Evolutionary conservation across 2,888 invertebrate genomes (phyloP), one percentile per base, ranked within the genome.

Genomic region (Drosophila multiciliata): DNA sequence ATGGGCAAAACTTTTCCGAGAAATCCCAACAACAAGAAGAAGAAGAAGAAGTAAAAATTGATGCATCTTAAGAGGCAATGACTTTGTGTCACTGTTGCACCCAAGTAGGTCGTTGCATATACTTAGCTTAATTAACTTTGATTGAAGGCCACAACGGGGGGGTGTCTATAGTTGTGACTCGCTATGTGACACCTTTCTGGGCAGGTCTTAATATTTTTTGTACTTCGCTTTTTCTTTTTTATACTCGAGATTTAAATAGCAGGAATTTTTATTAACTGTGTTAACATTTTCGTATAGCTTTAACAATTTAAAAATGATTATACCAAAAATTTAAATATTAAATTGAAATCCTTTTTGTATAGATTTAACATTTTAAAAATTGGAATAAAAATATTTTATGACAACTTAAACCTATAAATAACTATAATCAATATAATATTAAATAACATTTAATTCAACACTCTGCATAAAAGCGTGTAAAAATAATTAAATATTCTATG

Each of bases 101-200:
- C 40, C 49, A 66, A 77, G 29, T 75, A 58, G 73, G 73, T 78
- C 68, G 58, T 50, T 50, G 61, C 64, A 60, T 68, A 65, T 57
- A 67, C 67, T 80, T 80, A 71, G 77, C 77, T 79, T 76, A 79
- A 79, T 79, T 75, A 79, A 70, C 12, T 62, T 40, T 64, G 69
- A 73, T 73, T 66, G 59, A 78, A 72, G 36, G 58, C 61, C 40
- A 32, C n/a, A 45, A 29, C 17, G 36, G 49, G 33, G 20, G 20
- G 15, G 45, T 36, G 42, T 1, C 12, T 33, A 35, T 12, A 49
- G 45, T 26, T 15, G 6, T 20, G 4, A 6, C 17, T 8, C 15
- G 6, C 26, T 23, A 50, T 11, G 23, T 12, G 7, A 4, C 3
- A 26, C 17, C 8, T 12, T 23, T 20, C 45, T 23, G n/a, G 11